phyloP scores from a whole-genome alignment of 2,888 invertebrate species.

The Acleris emargana region DNA sequence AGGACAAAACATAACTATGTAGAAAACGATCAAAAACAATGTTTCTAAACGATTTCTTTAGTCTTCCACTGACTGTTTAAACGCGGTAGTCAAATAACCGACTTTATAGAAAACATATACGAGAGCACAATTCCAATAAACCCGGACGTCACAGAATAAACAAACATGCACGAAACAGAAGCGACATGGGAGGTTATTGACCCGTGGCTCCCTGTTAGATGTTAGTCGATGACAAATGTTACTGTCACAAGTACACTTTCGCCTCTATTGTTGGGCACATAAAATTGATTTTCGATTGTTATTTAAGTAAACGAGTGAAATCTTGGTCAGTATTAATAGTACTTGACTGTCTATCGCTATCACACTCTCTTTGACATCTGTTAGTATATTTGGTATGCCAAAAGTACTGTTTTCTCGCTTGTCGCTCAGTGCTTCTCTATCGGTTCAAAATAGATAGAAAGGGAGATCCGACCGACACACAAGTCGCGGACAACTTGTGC shows the following conservation, averaged over 20 bases:
- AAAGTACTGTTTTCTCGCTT: no score
- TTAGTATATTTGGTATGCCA: no score
- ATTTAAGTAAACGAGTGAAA: no score
- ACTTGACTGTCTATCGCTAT: no score
- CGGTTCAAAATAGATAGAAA: no score
- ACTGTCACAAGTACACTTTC: conserved; percentile 46
- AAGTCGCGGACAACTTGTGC: no score
- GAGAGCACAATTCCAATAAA: conserved; percentile 19
- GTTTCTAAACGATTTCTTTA: no score
- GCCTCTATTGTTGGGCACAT: conserved; percentile 40
- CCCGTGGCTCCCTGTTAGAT: conserved; percentile 56
- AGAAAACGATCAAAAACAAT: neutral
- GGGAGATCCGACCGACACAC: no score
- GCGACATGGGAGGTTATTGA: conserved; percentile 57
- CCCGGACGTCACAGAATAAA: conserved; percentile 53
- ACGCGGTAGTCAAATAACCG: conserved; percentile 29
- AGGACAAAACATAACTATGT: no score
- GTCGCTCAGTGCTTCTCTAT: no score
- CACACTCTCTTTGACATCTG: no score
- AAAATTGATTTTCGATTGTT: conserved; percentile 7
- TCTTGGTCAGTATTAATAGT: no score
- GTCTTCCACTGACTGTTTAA: conserved; percentile 23
- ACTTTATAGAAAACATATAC: conserved; percentile 19
- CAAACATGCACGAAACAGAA: conserved; percentile 66
- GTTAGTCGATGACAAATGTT: conserved; percentile 39